These are phyloP conservation scores for Parazoanthus swiftii DNA, from an alignment of 92 coral and sea anemone species.

Conservation along the genomic window DNA sequence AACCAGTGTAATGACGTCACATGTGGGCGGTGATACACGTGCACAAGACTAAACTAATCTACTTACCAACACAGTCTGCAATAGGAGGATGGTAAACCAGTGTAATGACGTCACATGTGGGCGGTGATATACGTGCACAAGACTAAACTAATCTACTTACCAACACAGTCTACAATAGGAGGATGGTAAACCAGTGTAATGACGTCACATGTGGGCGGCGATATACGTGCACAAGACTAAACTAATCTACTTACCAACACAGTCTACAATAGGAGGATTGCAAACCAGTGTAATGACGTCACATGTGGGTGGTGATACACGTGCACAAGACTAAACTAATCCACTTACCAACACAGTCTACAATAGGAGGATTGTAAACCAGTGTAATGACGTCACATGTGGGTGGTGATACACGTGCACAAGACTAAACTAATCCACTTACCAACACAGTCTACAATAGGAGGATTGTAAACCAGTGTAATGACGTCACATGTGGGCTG, in stretches of 20 bases:
- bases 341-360: slow-evolving; percentile 70
- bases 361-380: slow-evolving; percentile 50
- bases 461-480: slow-evolving; percentile 42
- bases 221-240: background rate
- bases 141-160: too few species aligned
- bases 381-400: slow-evolving; percentile 40
- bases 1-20: too few species aligned
- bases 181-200: too few species aligned
- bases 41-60: too few species aligned
- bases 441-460: slow-evolving; percentile 70
- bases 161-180: too few species aligned
- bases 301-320: slow-evolving; percentile 36
- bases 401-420: background rate
- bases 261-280: slow-evolving; percentile 53
- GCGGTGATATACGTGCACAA: too few species aligned
- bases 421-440: background rate
- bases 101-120: too few species aligned
- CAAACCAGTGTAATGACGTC: slow-evolving; percentile 23
- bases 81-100: too few species aligned
- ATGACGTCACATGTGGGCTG: slow-evolving; percentile 34
- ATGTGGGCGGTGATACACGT: too few species aligned
- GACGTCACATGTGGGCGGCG: too few species aligned
- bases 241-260: slow-evolving; percentile 57
- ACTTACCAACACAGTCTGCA: too few species aligned
- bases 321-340: background rate